Conservation (phyloP, 2,797 vertebrate genomes). For the Mus minutoides region DNA sequence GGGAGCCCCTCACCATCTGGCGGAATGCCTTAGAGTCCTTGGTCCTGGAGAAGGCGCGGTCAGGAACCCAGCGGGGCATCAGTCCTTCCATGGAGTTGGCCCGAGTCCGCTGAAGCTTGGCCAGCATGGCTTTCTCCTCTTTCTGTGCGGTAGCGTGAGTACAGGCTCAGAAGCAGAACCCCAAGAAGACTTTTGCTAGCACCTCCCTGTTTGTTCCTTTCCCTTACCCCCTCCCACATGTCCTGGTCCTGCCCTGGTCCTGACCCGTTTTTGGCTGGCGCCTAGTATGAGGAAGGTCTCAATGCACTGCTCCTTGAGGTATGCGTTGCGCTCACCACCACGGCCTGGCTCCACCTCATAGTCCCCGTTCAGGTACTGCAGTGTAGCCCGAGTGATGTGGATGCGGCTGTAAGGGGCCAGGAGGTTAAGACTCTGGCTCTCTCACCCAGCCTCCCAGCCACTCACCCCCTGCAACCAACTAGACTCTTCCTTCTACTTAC, state of each 20-base stretch:
- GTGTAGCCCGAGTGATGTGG: constrained; percentile 96
- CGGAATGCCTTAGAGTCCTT: constrained; percentile 98
- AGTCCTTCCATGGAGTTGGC: constrained; percentile 95
- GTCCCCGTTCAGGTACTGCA: constrained; percentile 96
- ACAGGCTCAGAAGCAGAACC: neutral
- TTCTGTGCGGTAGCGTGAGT: constrained; percentile 87
- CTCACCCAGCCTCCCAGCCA: neutral
- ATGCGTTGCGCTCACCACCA: constrained; percentile 95
- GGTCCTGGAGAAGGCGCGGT: constrained; percentile 94
- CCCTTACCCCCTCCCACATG: neutral
- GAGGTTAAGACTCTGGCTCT: constrained; percentile 41
- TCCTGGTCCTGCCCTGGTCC: constrained; percentile 26
- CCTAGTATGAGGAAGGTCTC: constrained; percentile 97
- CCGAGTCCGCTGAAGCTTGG: constrained; percentile 94
- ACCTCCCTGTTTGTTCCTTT: neutral
- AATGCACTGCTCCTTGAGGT: constrained; percentile 97
- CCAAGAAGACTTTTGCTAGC: neutral
- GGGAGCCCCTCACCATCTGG: constrained; percentile 93
- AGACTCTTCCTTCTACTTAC: constrained; percentile 84
- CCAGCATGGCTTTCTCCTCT: constrained; percentile 97
- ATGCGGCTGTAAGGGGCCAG: constrained; percentile 89
- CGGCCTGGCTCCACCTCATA: constrained; percentile 96
- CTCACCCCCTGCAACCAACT: neutral
- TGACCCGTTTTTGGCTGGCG: constrained; percentile 97
- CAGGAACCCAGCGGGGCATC: constrained; percentile 95